Base-by-base conservation (phyloP, 2,113 vertebrate genomes). In the Paracyprichromis sp. region DNA sequence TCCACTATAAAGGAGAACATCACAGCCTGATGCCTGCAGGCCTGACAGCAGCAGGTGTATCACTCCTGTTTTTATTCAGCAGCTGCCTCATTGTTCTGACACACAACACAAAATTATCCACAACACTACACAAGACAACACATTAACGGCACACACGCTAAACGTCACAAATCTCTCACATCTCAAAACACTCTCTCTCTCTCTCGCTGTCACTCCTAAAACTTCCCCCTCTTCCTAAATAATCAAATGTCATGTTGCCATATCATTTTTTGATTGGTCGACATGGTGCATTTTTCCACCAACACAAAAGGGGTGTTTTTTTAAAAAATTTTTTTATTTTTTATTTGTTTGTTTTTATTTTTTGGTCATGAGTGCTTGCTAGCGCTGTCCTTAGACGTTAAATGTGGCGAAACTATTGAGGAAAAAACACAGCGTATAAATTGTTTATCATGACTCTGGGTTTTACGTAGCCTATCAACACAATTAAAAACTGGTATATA, bases 321-420 rank as follows among this genome's bases (percentile, higher is more conserved):
- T 3, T 45, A 2, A 4, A 26, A 26, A 26, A n/a, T 4, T 8
- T 9, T 5, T 24, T 26, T 26, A 0, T 43, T 43, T 45, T 45
- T 52, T 1, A 24, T 14, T 57, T 57, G 13, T 57, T 29, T 57
- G 24, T 16, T 57, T 57, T 29, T 57, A 29, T 16, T 1, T 59
- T 59, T 59, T 59, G 7, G 3, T 57, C 56, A 57, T 57, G 4
- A 26, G 13, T 2, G 13, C 0, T 29, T 16, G 13, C 24, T 59
- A 57, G 24, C 1, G 2, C 7, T 59, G 56, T 59, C 56, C 13
- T 0, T 29, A 57, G 24, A 59, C 1, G 13, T 0, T 59, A 57
- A 2, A 57, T 4, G 0, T 9, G 56, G 56, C 0, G 0, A 57
- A 57, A 57, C 56, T 57, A 57, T 57, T 57, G 56, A 57, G 56